Conservation (phyloP, 1,140 invertebrate species). For the Brachystomella parvula region DNA sequence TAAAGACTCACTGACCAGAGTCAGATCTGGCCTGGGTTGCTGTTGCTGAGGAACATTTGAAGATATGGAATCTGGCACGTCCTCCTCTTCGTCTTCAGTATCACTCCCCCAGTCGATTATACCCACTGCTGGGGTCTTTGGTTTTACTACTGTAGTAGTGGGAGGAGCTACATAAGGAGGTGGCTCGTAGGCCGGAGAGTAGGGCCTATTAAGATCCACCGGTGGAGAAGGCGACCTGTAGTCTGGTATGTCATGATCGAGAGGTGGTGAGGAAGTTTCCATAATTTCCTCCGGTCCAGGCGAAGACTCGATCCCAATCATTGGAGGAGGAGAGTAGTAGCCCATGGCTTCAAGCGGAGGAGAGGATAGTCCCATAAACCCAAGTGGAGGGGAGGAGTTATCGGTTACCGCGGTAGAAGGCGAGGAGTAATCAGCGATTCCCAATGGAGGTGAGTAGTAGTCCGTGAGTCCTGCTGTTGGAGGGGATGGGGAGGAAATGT, state of each 20-base stretch:
- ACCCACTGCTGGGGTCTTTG: background rate
- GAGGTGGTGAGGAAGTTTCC: background rate
- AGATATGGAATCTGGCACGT: background rate
- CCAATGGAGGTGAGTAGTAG: background rate
- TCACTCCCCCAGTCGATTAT: conserved; percentile 32
- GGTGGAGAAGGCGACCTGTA: background rate
- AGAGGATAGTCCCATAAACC: background rate
- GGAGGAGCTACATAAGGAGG: background rate
- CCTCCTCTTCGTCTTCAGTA: conserved; percentile 23
- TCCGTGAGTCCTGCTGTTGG: background rate
- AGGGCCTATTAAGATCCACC: no score
- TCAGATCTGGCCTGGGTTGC: no score
- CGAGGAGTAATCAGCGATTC: background rate
- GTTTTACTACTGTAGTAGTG: background rate
- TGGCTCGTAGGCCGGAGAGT: no score
- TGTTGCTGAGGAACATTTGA: no score
- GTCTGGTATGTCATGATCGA: background rate
- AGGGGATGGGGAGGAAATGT: background rate
- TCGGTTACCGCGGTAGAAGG: background rate
- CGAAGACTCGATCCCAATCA: background rate
- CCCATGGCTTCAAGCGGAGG: background rate
- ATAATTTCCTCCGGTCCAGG: background rate
- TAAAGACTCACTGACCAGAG: no score
- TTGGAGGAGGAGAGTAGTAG: background rate
- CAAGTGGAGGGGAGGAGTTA: background rate